Evolutionary conservation across 1,140 invertebrate species (phyloP).

Genomic region (Meloidogyne hapla): DNA sequence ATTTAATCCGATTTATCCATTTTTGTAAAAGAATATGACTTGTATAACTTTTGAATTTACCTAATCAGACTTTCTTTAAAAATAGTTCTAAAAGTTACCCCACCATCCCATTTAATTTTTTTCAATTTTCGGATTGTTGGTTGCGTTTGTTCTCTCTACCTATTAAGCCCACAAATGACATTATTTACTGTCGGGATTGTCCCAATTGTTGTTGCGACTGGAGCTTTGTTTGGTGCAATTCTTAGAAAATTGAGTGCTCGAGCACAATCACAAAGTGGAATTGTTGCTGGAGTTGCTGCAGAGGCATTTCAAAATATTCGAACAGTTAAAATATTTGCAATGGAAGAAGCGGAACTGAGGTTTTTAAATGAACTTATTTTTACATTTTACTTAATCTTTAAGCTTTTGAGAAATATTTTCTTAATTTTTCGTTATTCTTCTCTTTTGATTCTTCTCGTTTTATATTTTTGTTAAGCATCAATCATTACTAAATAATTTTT

Average conservation of each 20-base stretch:
- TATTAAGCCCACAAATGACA: slow-evolving; percentile 85
- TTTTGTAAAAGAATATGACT: too few relatives aligned
- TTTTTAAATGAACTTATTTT: slow-evolving; percentile 34
- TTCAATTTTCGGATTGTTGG: slow-evolving; percentile 71
- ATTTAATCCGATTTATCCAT: too few relatives aligned
- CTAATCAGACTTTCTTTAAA: too few relatives aligned
- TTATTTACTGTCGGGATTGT: slow-evolving; percentile 77
- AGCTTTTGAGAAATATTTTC: not conserved
- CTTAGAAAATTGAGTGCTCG: slow-evolving; percentile 74
- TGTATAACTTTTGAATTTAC: too few relatives aligned
- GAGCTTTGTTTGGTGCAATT: slow-evolving; percentile 74
- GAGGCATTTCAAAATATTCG: slow-evolving; percentile 87
- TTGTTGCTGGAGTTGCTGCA: slow-evolving; percentile 81
- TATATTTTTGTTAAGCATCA: not conserved
- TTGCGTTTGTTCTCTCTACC: slow-evolving; percentile 75
- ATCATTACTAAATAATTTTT: slow-evolving; percentile 16
- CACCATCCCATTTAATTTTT: not conserved
- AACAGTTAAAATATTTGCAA: slow-evolving; percentile 85
- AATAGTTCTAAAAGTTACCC: too few relatives aligned
- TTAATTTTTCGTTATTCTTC: too few relatives aligned
- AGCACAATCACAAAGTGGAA: slow-evolving; percentile 79
- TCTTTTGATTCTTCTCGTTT: too few relatives aligned
- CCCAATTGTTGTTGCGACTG: slow-evolving; percentile 77
- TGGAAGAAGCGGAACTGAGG: slow-evolving; percentile 75
- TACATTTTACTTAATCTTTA: not conserved